These are phyloP conservation scores for Zapus hudsonius DNA, from an alignment of 2,113 vertebrate genomes.

Conservation along the genomic window DNA sequence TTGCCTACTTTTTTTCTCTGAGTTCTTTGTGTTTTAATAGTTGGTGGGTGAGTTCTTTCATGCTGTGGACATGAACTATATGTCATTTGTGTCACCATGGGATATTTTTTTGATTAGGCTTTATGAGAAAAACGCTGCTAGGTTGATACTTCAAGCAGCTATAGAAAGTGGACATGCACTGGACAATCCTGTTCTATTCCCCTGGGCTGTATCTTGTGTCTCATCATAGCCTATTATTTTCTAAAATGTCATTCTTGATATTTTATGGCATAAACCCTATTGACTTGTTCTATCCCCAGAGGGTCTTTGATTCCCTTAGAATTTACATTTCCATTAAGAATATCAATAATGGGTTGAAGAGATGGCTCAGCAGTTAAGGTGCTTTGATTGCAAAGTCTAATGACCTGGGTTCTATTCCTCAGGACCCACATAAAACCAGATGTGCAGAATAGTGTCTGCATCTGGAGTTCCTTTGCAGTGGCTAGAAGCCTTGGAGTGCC, in stretches of 20 bases:
- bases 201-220: not conserved
- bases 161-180: too few species aligned
- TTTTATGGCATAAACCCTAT: not conserved
- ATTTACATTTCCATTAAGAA: slow-evolving; percentile 3
- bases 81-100: not conserved
- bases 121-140: too few species aligned
- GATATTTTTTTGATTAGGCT: not conserved
- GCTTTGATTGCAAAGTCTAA: too few species aligned
- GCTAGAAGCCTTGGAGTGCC: too few species aligned
- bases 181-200: not conserved
- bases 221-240: not conserved
- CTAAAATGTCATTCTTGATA: not conserved
- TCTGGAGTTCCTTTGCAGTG: too few species aligned
- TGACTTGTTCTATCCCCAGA: not conserved
- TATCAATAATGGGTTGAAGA: too few species aligned
- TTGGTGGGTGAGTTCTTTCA: too few species aligned
- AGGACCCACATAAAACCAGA: too few species aligned
- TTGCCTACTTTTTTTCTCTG: not conserved
- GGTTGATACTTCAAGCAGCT: too few species aligned
- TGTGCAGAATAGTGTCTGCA: too few species aligned
- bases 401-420: too few species aligned
- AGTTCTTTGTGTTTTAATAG: not conserved
- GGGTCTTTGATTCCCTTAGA: not conserved
- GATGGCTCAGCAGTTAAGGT: too few species aligned
- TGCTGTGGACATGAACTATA: not conserved